A percentile compares a stretch with the other conserved stretches of the same genome.
phyloP scores from a whole-genome alignment of 2,113 vertebrate genomes.

The Salvelinus sp. region DNA sequence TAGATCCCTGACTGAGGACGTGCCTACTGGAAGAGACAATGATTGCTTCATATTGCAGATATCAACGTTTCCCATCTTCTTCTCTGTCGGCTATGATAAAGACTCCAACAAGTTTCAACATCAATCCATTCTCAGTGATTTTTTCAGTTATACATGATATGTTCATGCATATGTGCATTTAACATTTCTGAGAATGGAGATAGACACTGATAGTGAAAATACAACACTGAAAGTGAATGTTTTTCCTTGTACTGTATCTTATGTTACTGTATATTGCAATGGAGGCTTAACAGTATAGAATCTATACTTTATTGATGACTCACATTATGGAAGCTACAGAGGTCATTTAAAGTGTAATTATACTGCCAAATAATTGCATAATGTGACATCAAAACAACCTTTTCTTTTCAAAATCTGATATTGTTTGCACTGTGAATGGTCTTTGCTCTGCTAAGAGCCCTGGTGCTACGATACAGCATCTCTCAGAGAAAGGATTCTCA shows the following conservation, averaged over 20 bases:
- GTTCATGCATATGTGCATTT: no score
- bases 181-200: no score
- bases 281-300: no score
- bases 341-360: neutral
- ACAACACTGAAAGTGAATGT: no score
- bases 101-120: neutral
- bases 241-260: no score
- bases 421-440: conserved; percentile 27
- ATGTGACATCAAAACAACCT: neutral
- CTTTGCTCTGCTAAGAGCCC: conserved; percentile 24
- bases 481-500: conserved; percentile 28
- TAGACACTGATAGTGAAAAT: no score
- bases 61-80: neutral
- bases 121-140: neutral
- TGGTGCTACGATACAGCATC: conserved; percentile 26
- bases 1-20: neutral
- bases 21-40: neutral
- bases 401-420: conserved; percentile 11
- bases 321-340: neutral
- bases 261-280: no score
- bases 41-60: neutral
- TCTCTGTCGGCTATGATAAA: neutral
- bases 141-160: neutral
- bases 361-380: neutral
- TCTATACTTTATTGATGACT: neutral